Evolutionary conservation across 1,140 invertebrate species (phyloP).

Genomic region (Brachionus rubens): DNA sequence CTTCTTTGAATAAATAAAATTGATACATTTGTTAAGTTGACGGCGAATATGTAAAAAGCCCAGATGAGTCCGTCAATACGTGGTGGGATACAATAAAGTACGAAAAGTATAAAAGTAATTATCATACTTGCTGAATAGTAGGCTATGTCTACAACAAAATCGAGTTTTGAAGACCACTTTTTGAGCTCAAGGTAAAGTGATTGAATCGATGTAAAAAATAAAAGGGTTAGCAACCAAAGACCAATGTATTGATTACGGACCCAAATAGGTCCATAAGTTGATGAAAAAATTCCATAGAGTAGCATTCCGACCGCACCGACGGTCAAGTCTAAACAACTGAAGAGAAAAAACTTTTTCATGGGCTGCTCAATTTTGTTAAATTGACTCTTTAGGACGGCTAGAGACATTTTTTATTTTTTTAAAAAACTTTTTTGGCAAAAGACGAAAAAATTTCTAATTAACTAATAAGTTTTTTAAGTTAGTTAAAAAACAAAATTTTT

Average conservation of each 20-base stretch:
- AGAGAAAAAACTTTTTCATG: not conserved
- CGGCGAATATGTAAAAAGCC: conserved; percentile 32
- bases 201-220: conserved; percentile 44
- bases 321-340: not conserved
- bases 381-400: not conserved
- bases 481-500: too few relatives aligned
- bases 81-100: not conserved
- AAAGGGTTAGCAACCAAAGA: not conserved
- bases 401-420: not conserved
- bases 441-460: not conserved
- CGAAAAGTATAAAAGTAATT: not conserved
- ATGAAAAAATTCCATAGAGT: conserved; percentile 23
- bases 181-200: not conserved
- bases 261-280: conserved; percentile 32
- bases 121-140: not conserved
- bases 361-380: conserved; percentile 14
- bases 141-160: not conserved
- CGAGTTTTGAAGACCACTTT: not conserved
- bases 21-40: conserved; percentile 6
- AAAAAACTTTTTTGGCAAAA: not conserved
- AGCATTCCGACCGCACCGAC: conserved; percentile 22
- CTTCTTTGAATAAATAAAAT: conserved; percentile 1
- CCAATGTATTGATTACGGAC: conserved; percentile 38
- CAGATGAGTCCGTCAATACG: conserved; percentile 8
- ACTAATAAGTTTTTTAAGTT: too few relatives aligned